Evolutionary conservation across 2,888 invertebrate species (phyloP).

Genomic region (Orthosia gracilis): DNA sequence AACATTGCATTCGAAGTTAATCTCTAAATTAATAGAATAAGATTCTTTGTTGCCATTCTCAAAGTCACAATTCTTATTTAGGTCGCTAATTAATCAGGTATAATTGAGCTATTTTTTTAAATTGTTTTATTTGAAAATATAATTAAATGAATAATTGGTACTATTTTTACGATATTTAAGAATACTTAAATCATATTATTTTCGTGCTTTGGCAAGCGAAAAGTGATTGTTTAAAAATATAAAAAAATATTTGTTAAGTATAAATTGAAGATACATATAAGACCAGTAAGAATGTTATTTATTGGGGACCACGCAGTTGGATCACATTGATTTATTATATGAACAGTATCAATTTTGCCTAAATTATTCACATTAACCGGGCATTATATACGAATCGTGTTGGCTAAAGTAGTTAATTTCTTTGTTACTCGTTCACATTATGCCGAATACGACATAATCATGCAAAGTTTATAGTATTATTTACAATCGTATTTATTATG

Average conservation of each 20-base stretch:
- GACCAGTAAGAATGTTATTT: slow-evolving; percentile 35
- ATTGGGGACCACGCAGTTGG: slow-evolving; percentile 55
- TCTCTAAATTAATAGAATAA: slow-evolving; percentile 11
- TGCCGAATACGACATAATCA: slow-evolving; percentile 10
- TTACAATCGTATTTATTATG: slow-evolving; percentile 9
- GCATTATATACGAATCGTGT: background rate
- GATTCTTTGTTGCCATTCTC: slow-evolving; percentile 50
- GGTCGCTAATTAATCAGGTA: slow-evolving; percentile 15
- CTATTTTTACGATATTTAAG: slow-evolving; percentile 43
- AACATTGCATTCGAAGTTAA: slow-evolving; percentile 11
- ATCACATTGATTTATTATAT: slow-evolving; percentile 30
- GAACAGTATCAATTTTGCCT: slow-evolving; percentile 16
- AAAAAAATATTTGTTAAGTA: slow-evolving; percentile 12
- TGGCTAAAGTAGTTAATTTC: background rate
- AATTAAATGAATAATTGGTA: slow-evolving; percentile 41
- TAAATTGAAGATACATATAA: slow-evolving; percentile 23
- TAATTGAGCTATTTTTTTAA: too few species aligned
- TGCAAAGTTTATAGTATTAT: slow-evolving; percentile 41
- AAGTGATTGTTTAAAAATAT: slow-evolving; percentile 16
- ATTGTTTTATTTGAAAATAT: too few species aligned
- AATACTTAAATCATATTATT: slow-evolving; percentile 40
- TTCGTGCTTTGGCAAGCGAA: slow-evolving; percentile 31
- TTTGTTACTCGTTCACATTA: background rate
- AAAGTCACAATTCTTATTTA: slow-evolving; percentile 44
- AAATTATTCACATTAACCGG: slow-evolving; percentile 3